phyloP scores from a whole-genome alignment of 92 coral and sea anemone genomes.

The Paramuricea clavata region DNA sequence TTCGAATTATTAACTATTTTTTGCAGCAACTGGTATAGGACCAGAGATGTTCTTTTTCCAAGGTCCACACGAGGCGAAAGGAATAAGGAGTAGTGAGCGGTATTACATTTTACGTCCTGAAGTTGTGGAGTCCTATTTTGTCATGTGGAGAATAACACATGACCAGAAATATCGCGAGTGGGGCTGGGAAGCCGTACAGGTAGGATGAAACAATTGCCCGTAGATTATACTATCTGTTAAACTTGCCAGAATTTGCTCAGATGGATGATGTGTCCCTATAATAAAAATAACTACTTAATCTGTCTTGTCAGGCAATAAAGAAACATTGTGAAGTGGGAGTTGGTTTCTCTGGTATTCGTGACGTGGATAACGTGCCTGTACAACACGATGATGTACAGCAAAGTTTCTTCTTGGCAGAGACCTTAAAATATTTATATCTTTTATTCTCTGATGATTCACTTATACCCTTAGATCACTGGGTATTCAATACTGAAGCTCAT shows the following conservation, averaged over 20 bases:
- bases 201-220: constrained; percentile 42
- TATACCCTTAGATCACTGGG: constrained; percentile 92
- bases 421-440: constrained; percentile 90
- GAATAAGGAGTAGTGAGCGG: constrained; percentile 79
- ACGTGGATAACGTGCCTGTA: constrained; percentile 74
- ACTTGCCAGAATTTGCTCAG: too few species aligned
- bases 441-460: constrained; percentile 94
- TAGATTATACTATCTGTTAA: too few species aligned
- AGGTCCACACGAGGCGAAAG: constrained; percentile 86
- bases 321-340: constrained; percentile 82
- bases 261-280: too few species aligned
- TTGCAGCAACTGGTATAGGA: constrained; percentile 93
- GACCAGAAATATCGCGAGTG: constrained; percentile 93
- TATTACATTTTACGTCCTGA: constrained; percentile 97
- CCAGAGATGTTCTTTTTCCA: constrained; percentile 98
- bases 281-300: too few species aligned
- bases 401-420: constrained; percentile 97
- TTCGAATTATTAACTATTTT: too few species aligned
- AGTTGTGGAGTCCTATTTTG: constrained; percentile 91
- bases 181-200: constrained; percentile 99
- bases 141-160: constrained; percentile 95
- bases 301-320: constrained; percentile 74
- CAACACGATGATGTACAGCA: constrained; percentile 96
- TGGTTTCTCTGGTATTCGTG: constrained; percentile 92
- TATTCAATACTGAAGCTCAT: constrained; percentile 95